These are phyloP conservation scores for Apteryx owenii DNA, from an alignment of 2,113 vertebrate genomes.

Conservation along the genomic window DNA sequence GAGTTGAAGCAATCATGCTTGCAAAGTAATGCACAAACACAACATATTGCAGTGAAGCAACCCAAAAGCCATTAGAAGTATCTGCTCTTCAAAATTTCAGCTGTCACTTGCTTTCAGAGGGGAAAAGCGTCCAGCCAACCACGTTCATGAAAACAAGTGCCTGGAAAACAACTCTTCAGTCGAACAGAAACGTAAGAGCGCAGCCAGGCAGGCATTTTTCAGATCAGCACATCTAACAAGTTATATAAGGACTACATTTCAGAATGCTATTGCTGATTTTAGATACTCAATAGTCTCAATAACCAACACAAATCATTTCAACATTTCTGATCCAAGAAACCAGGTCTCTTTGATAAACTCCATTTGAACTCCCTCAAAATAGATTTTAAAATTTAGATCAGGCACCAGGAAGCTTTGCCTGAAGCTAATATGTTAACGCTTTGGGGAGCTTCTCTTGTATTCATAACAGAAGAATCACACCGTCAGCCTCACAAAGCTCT, in stretches of 20 bases:
- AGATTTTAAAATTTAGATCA: not conserved
- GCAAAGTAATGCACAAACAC: not conserved
- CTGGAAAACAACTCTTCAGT: not conserved
- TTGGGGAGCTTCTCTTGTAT: not conserved
- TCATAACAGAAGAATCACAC: not conserved
- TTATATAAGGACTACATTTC: not conserved
- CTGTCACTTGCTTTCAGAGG: not conserved
- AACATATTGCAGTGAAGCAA: not conserved
- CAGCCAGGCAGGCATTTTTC: not conserved
- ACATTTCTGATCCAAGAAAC: not conserved
- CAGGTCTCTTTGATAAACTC: not conserved
- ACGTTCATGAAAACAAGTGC: not conserved
- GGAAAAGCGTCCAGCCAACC: not conserved
- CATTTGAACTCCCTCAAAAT: not conserved
- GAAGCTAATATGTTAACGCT: not conserved
- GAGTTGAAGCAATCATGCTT: not conserved
- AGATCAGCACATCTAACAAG: not conserved
- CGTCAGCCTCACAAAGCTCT: not conserved
- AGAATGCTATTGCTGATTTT: not conserved
- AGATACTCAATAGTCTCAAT: not conserved
- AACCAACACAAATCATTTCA: not conserved
- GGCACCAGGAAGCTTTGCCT: not conserved
- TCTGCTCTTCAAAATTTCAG: not conserved
- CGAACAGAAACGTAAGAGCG: not conserved
- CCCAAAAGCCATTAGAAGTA: not conserved